Percentiles rank a stretch among this genome's conserved stretches.
Evolutionary conservation across 2,888 invertebrate species (phyloP).

Genomic region (Stenurella melanura): DNA sequence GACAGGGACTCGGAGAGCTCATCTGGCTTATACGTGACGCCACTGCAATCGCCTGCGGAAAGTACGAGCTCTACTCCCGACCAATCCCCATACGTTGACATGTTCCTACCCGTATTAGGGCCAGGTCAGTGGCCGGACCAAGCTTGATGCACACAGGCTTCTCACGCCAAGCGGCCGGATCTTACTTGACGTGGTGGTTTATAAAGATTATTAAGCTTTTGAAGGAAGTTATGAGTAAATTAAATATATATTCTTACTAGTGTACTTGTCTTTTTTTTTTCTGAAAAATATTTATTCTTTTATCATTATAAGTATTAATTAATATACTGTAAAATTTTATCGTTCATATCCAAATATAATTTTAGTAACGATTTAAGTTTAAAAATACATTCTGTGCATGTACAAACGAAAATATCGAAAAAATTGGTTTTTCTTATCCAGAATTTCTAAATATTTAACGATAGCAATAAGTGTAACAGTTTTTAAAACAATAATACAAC

Average conservation of each 20-base stretch:
- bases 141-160: slow-evolving; percentile 66
- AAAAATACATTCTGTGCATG: too few species aligned
- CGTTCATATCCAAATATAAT: too few species aligned
- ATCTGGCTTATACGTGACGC: slow-evolving; percentile 61
- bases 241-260: not conserved
- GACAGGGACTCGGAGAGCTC: slow-evolving; percentile 60
- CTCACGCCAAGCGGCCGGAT: slow-evolving; percentile 62
- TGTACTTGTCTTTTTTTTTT: too few species aligned
- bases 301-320: too few species aligned
- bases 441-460: too few species aligned
- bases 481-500: too few species aligned
- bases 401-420: too few species aligned
- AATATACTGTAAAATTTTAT: too few species aligned
- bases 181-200: slow-evolving; percentile 33
- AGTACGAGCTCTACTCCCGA: slow-evolving; percentile 63
- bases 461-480: too few species aligned
- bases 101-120: slow-evolving; percentile 70
- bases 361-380: too few species aligned
- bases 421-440: too few species aligned
- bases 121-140: slow-evolving; percentile 74
- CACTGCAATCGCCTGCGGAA: slow-evolving; percentile 60
- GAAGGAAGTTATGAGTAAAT: not conserved
- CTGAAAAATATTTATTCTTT: too few species aligned
- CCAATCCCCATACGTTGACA: slow-evolving; percentile 63
- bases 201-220: slow-evolving; percentile 33